Evolutionary conservation across 2,797 vertebrate species (phyloP).

Genomic region (Pantherophis alleghaniensis): DNA sequence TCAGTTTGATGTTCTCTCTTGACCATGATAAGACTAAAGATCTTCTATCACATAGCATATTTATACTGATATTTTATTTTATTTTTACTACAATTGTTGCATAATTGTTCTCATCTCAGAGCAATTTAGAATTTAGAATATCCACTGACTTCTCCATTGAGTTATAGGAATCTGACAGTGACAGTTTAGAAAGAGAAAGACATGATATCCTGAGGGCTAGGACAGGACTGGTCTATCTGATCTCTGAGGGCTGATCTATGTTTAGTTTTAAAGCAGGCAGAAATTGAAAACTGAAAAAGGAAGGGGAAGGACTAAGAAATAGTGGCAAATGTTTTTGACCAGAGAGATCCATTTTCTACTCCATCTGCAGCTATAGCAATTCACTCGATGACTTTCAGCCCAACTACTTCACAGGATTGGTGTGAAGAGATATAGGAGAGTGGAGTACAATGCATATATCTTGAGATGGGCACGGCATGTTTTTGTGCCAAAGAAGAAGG

Average conservation of each 20-base stretch:
- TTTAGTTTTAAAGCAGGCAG: background rate
- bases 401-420: background rate
- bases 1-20: background rate
- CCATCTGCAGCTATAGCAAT: background rate
- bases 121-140: background rate
- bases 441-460: background rate
- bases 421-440: background rate
- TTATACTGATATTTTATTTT: background rate
- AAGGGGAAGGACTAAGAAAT: background rate
- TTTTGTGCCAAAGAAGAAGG: background rate
- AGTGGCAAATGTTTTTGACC: background rate
- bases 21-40: background rate
- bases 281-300: background rate
- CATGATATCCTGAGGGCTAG: background rate
- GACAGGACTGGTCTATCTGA: background rate
- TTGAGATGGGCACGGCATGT: background rate
- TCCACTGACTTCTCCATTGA: background rate
- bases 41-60: background rate
- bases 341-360: background rate
- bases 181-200: background rate
- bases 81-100: too few relatives aligned
- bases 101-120: too few relatives aligned
- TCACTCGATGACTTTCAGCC: background rate
- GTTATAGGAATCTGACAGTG: background rate
- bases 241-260: background rate